Evolutionary conservation across 2,888 invertebrate species (phyloP).

Genomic region (Thymelicus sylvestris): DNA sequence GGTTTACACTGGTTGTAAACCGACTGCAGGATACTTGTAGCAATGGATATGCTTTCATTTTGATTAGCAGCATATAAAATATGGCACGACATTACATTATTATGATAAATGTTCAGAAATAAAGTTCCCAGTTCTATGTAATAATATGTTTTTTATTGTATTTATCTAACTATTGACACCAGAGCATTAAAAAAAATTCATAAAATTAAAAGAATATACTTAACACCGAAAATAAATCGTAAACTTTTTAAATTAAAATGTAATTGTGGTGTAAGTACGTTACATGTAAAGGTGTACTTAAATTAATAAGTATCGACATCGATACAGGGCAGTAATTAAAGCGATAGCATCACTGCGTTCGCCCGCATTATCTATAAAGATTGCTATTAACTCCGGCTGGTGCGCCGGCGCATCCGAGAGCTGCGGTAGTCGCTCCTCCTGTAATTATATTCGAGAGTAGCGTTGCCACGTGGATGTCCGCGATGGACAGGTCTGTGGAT

Average conservation of each 20-base stretch:
- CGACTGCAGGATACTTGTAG: too few species aligned
- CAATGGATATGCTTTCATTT: too few species aligned
- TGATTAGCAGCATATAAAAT: too few species aligned
- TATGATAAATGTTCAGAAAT: too few species aligned
- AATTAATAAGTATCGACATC: slow-evolving; percentile 69
- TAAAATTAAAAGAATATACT: neutral
- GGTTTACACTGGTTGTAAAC: neutral
- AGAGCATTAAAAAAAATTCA: neutral
- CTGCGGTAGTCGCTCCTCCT: slow-evolving; percentile 62
- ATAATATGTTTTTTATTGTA: too few species aligned
- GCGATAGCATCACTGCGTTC: slow-evolving; percentile 69
- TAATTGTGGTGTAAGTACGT: slow-evolving; percentile 26
- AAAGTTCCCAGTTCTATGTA: too few species aligned
- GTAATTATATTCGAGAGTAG: slow-evolving; percentile 75
- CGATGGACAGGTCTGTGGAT: neutral
- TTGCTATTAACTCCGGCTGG: slow-evolving; percentile 80
- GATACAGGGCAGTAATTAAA: slow-evolving; percentile 48
- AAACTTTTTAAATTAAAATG: neutral
- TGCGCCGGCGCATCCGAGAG: slow-evolving; percentile 66
- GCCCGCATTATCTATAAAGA: slow-evolving; percentile 77
- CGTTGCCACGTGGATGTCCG: slow-evolving; percentile 23
- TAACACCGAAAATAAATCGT: slow-evolving; percentile 6
- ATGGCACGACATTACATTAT: too few species aligned
- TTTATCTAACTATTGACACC: too few species aligned
- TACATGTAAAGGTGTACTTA: slow-evolving; percentile 50